Base-by-base conservation (phyloP, 2,797 vertebrate species). In the Hippocampus kuda region DNA sequence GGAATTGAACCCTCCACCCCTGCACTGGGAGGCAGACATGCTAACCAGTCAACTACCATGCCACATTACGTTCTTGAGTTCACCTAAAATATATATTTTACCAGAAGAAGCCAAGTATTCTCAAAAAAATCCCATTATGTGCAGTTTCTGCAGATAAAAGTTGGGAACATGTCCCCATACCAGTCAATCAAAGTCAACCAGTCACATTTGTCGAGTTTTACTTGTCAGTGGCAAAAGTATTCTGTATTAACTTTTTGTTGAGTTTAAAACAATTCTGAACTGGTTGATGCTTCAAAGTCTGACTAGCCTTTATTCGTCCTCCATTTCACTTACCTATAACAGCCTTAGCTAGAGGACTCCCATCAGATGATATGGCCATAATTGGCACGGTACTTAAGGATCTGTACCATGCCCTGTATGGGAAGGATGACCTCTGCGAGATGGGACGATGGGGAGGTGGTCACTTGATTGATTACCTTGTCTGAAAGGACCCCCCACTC, bases 401-500 rank as follows among this genome's bases (percentile, higher is more conserved):
- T 85, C 82, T 76, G 82, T 78, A 81, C 75, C 69, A 73, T 85
- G 82, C 77, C 81, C 85, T 81, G 79, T 76, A 75, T 80, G 77
- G 83, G 72, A 27, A 5, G 64, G 71, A 79, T 81, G 82, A 88
- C 85, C 88, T 84, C 82, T 75, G 72, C 74, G 51, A 75, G 74
- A 79, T 16, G 61, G 77, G 80, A 71, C 20, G 27, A 18, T 60
- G 16, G 57, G 57, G 57, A 27, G 27, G 57, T 60, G 16, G 30
- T 74, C 83, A 71, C 13, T 78, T 91, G 90, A 92, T 91, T 90
- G 90, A 91, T 91, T 88, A 88, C 81, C 80, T 75, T 78, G 86
- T 79, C 81, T 87, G 81, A 74, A 81, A 87, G 77, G 75, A 83
- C 57, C 57, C 34, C 34, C 27, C 27, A 60, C 27, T 27, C 24